phyloP scores from a whole-genome alignment of 1,140 invertebrate species.

The Batillaria attramentaria region DNA sequence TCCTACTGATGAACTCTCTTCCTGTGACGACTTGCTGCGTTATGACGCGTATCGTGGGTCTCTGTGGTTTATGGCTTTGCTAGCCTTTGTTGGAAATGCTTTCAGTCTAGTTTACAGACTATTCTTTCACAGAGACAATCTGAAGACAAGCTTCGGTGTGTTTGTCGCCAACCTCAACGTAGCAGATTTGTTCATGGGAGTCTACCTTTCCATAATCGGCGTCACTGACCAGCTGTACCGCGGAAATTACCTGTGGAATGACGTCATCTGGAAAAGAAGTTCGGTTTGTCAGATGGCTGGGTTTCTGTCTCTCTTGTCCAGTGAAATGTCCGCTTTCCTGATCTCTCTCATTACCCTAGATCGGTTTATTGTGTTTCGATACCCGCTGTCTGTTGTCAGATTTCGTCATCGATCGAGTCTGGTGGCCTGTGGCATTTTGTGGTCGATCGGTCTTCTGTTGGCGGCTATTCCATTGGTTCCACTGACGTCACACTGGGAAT shows the following conservation, averaged over 20 bases:
- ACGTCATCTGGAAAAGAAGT: constrained; percentile 50
- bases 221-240: constrained; percentile 34
- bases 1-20: constrained; percentile 48
- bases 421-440: constrained; percentile 5
- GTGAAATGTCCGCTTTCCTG: constrained; percentile 37
- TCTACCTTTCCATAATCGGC: constrained; percentile 63
- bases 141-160: constrained; percentile 42
- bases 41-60: constrained; percentile 41
- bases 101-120: constrained; percentile 46
- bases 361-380: constrained; percentile 50
- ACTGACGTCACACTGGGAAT: constrained; percentile 17
- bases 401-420: constrained; percentile 27
- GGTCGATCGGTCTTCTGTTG: constrained; percentile 32
- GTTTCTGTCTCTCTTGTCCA: constrained; percentile 54
- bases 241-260: constrained; percentile 55
- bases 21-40: constrained; percentile 48
- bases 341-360: constrained; percentile 53
- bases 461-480: constrained; percentile 37
- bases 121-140: constrained; percentile 2
- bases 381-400: constrained; percentile 45
- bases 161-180: constrained; percentile 58
- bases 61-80: constrained; percentile 53
- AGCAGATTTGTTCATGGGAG: constrained; percentile 65
- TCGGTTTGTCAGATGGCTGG: constrained; percentile 58
- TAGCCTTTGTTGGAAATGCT: constrained; percentile 48